These are phyloP conservation scores for Porites rus DNA, from an alignment of 92 coral and sea anemone species.

Conservation along the genomic window DNA sequence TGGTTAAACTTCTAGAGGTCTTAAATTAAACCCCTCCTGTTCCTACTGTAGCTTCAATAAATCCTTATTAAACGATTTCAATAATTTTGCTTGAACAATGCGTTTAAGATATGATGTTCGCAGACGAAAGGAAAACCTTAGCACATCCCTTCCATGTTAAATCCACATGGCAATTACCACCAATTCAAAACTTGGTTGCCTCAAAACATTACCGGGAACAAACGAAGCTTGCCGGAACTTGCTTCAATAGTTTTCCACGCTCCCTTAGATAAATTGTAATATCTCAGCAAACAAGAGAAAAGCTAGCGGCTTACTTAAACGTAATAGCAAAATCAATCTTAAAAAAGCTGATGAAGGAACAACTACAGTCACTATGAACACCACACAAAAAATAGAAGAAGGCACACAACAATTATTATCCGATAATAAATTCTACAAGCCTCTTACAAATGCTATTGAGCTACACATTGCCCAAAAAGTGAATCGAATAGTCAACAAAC, in stretches of 20 bases:
- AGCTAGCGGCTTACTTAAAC: no score
- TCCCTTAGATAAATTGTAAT: no score
- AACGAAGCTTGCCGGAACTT: no score
- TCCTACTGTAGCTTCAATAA: conserved; percentile 1
- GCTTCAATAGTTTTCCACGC: no score
- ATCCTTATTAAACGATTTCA: conserved; percentile 16
- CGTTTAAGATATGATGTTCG: background rate
- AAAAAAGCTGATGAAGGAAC: conserved; percentile 32
- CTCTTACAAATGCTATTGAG: no score
- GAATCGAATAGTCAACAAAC: background rate
- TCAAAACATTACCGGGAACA: no score
- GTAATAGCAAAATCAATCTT: no score
- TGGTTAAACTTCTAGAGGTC: conserved; percentile 18
- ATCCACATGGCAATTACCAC: conserved; percentile 23
- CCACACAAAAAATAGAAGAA: no score
- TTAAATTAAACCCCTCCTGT: conserved; percentile 7
- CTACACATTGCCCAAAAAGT: conserved; percentile 10
- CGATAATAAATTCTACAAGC: no score
- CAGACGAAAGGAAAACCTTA: background rate
- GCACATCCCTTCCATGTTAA: conserved; percentile 23
- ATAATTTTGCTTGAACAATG: conserved; percentile 17
- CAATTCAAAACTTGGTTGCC: conserved; percentile 18
- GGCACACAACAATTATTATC: no score
- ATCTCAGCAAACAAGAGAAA: no score
- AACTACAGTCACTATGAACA: conserved; percentile 18